Percentiles rank a stretch among this genome's conserved stretches.
phyloP scores from a whole-genome alignment of 2,888 invertebrate species.

The Nebria brevicollis region DNA sequence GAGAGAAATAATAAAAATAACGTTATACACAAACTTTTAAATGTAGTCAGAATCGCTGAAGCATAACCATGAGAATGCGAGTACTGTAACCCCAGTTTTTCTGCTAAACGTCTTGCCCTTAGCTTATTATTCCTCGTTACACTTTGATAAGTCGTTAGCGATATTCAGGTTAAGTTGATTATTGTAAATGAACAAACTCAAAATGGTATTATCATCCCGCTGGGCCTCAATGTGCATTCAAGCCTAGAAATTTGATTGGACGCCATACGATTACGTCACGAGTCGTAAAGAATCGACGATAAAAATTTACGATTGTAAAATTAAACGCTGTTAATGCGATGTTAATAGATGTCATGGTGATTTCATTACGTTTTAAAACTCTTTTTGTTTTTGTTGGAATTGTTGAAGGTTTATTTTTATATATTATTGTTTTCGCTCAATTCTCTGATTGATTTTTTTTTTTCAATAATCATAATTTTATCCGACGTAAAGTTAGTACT shows the following conservation, averaged over 20 bases:
- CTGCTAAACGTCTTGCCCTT: slow-evolving; percentile 10
- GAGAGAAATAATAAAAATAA: neutral
- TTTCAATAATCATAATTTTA: too few relatives aligned
- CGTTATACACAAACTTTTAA: neutral
- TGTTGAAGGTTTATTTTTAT: too few relatives aligned
- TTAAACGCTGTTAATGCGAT: slow-evolving; percentile 13
- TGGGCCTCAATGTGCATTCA: slow-evolving; percentile 38
- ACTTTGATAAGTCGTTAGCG: slow-evolving; percentile 18
- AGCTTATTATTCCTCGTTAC: slow-evolving; percentile 29
- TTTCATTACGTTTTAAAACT: neutral
- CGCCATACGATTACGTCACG: slow-evolving; percentile 30
- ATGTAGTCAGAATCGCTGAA: neutral
- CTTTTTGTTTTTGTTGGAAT: neutral
- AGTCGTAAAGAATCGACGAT: slow-evolving; percentile 20
- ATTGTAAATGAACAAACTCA: slow-evolving; percentile 20
- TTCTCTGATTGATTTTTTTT: too few relatives aligned
- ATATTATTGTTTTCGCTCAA: too few relatives aligned
- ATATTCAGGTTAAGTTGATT: slow-evolving; percentile 22
- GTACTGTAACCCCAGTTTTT: slow-evolving; percentile 8
- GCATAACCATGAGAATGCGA: slow-evolving; percentile 6
- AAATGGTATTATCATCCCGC: slow-evolving; percentile 5
- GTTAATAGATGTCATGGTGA: slow-evolving; percentile 5
- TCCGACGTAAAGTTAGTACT: too few relatives aligned
- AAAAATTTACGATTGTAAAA: slow-evolving; percentile 17
- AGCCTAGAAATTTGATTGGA: slow-evolving; percentile 27